Evolutionary conservation across 2,888 invertebrate species (phyloP), one percentile per base, ranked within the genome.

Genomic region (Lepidochitona cinerea): DNA sequence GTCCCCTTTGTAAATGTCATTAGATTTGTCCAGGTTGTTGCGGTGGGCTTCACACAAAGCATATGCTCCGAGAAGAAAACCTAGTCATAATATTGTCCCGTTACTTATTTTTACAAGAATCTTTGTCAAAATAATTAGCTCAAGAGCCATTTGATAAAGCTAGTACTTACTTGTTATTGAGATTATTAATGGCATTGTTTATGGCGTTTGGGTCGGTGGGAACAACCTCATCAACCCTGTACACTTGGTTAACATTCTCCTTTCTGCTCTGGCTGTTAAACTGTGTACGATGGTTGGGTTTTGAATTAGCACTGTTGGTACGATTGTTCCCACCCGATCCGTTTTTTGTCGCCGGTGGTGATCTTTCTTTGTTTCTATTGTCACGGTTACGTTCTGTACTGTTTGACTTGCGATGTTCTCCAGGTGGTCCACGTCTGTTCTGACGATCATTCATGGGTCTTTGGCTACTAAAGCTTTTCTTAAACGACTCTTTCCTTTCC

Each of bases 201-300:
- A 93, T 92, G 59, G 92, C 89, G 79, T 91, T 92, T 37, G 92
- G 92, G 84, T 93, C 93, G 79, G 89, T 91, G 29, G 92, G 86
- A 77, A 93, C 92, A n/a, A 93, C 92, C 73, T 92, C 92, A 78
- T 93, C 92, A 37, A 93, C 90, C 54, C 92, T 89, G 84, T 92
- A 92, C 9, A 93, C 92, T 71, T 87, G 83, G 71, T 84, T 81
- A 66, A 86, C 78, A 77, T 87, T 88, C 70, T 88, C 87, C 71
- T 86, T 87, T 75, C 82, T 83, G 76, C 80, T 83, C 32, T 59
- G 59, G 54, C 80, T 77, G 72, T 81, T 79, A 66, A 74, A 75
- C 68, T 79, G 76, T 68, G 84, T 81, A 70, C 82, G 80, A 70
- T 80, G 79, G 59, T 59, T 59, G 49, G 49, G 18, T 75, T 82